Conservation (phyloP, 2,888 invertebrate species). For the Scaptomyza flava region DNA sequence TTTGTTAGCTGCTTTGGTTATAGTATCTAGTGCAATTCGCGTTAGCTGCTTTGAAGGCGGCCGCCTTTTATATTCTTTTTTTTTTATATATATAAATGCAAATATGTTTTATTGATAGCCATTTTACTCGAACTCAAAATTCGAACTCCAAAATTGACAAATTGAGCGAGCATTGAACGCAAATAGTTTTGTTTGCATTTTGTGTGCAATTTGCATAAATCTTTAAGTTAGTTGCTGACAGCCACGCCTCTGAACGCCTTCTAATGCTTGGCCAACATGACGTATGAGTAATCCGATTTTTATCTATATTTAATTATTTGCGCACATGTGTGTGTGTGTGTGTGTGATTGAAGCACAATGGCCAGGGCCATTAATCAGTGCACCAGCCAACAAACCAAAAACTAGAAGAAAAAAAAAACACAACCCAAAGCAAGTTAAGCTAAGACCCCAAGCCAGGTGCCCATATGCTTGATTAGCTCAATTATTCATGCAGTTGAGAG, state of each 20-base stretch:
- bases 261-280: slow-evolving; percentile 39
- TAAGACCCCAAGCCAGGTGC: slow-evolving; percentile 58
- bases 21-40: slow-evolving; percentile 54
- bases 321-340: slow-evolving; percentile 44
- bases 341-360: slow-evolving; percentile 71
- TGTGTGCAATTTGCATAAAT: slow-evolving; percentile 65
- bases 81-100: slow-evolving; percentile 5
- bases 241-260: slow-evolving; percentile 47
- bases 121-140: slow-evolving; percentile 4
- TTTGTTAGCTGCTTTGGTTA: slow-evolving; percentile 12
- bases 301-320: slow-evolving; percentile 77
- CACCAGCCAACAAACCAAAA: slow-evolving; percentile 25
- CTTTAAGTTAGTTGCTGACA: slow-evolving; percentile 58
- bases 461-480: slow-evolving; percentile 63
- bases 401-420: neutral
- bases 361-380: slow-evolving; percentile 74
- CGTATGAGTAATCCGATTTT: slow-evolving; percentile 74
- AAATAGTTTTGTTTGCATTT: slow-evolving; percentile 61
- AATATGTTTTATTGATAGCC: slow-evolving; percentile 31
- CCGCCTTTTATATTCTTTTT: slow-evolving; percentile 51
- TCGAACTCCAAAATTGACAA: slow-evolving; percentile 39
- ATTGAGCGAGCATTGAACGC: slow-evolving; percentile 32
- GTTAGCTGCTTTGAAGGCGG: slow-evolving; percentile 65
- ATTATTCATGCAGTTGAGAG: slow-evolving; percentile 66
- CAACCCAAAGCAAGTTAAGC: neutral